Evolutionary conservation across 1,140 invertebrate genomes (phyloP), one percentile per base, ranked within the genome.

Genomic region (Platyscapa corneri): DNA sequence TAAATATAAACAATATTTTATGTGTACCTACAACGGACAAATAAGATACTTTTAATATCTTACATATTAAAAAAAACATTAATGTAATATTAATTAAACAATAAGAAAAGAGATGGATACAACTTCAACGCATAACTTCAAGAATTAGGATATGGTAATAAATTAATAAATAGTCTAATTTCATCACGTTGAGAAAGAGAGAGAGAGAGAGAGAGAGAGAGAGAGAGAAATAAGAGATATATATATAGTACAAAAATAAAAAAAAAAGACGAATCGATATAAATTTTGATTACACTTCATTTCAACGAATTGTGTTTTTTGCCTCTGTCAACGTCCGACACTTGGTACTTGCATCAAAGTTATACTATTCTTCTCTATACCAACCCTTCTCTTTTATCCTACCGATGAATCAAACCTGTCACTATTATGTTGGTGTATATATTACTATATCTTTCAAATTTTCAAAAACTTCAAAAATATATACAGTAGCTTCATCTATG

Each of bases 311-410:
- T 82, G 32, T 82, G 16, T 70, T 0, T n/a, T 30, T 30, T 39
- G 20, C 34, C 60, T 32, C 83, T 46, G 84, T 88, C 83, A 86
- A 78, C 49, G 82, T 81, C 83, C 79, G 83, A 84, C 60, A 32
- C 27, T 78, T 74, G 80, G 27, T 46, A 64, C 78, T 81, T 42
- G 64, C 64, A 14, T 10, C 67, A 75, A n/a, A n/a, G n/a, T n/a
- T n/a, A n/a, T n/a, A n/a, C n/a, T n/a, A n/a, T n/a, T n/a, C n/a
- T n/a, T n/a, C n/a, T n/a, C n/a, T n/a, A n/a, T n/a, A n/a, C n/a
- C n/a, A n/a, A 5, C 42, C 42, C 42, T 46, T 6, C 27, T n/a
- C 8, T 10, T 12, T 46, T 46, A 46, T n/a, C n/a, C 46, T 49
- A 49, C 46, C 20, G n/a, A 23, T 12, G 72, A 49, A n/a, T n/a